Evolutionary conservation across 2,888 invertebrate genomes (phyloP), one percentile per base, ranked within the genome.

Genomic region (Eueremaeus valkanovi): DNA sequence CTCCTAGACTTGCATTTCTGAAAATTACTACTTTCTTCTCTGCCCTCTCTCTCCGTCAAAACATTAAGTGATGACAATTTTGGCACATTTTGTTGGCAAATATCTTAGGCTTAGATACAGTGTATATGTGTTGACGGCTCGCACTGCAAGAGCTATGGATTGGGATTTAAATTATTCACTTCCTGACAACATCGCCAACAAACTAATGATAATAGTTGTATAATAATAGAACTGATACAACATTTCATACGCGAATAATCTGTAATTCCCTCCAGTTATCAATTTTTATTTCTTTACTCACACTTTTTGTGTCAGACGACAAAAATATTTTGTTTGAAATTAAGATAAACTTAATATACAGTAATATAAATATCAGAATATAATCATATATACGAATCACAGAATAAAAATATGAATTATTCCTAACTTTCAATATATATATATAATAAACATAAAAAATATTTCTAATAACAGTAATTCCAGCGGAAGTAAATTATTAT

Each of bases 111-210:
- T 58, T 27, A 18, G 29, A 24, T 6, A 31, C 16, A 31, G 31
- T 51, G 8, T 29, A 31, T 29, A 51, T 51, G 51, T 51, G n/a
- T 21, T 3, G 51, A n/a, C 51, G n/a, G n/a, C 11, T 21, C 3
- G n/a, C 21, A 9, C n/a, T 61, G n/a, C 16, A 33, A 29, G 61
- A 29, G 61, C 61, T 61, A 8, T 29, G 31, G 51, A 61, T 61
- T 33, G 33, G 3, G 29, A 24, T 61, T 29, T 33, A 61, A 61
- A 61, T 33, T 61, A 24, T 33, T 29, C 31, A 61, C 18, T 61
- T 61, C 31, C 61, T 61, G 31, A 33, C 29, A 61, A 61, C 61
- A 61, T 33, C 51, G 51, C 61, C 61, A 61, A 61, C 61, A 33
- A 61, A 33, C 29, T 61, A 24, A 61, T 61, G 31, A 33, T 61